A percentile compares a stretch with the other conserved stretches of the same genome.
phyloP scores from a whole-genome alignment of 2,113 vertebrate species.

The Chloropsis cyanopogon region DNA sequence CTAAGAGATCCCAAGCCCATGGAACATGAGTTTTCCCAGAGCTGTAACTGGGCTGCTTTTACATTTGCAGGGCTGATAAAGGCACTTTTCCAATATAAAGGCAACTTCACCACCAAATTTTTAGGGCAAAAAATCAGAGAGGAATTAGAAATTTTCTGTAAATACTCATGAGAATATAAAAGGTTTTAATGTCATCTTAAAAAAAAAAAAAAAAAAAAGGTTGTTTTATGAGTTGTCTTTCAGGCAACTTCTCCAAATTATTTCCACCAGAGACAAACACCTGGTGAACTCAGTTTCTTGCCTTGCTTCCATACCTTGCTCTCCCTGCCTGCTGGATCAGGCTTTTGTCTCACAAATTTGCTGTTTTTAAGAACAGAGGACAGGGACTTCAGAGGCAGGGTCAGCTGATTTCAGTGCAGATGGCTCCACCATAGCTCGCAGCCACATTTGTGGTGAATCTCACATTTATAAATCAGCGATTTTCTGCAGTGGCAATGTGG shows the following conservation, averaged over 20 bases:
- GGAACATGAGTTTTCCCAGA: not conserved
- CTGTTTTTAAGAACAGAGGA: not conserved
- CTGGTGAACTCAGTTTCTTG: not conserved
- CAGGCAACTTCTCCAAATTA: not conserved
- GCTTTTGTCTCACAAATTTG: not conserved
- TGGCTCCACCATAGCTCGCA: not conserved
- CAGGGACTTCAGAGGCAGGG: not conserved
- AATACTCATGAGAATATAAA: not conserved
- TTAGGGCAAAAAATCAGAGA: not conserved
- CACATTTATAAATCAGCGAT: not conserved
- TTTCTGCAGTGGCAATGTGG: not conserved
- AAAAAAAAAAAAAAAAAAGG: too few relatives aligned
- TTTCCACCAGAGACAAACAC: not conserved
- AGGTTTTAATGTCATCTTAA: not conserved
- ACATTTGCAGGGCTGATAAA: not conserved
- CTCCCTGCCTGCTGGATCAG: not conserved
- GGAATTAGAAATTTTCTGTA: not conserved
- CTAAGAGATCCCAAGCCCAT: not conserved
- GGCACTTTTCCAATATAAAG: not conserved
- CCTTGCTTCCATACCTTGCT: not conserved
- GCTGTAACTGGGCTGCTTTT: not conserved
- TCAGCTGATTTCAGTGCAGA: not conserved
- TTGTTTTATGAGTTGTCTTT: not conserved
- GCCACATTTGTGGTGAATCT: not conserved
- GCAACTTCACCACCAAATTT: not conserved